These are phyloP conservation scores for Ptiloglossa arizonensis DNA, from an alignment of 1,140 invertebrate species.

Conservation along the genomic window DNA sequence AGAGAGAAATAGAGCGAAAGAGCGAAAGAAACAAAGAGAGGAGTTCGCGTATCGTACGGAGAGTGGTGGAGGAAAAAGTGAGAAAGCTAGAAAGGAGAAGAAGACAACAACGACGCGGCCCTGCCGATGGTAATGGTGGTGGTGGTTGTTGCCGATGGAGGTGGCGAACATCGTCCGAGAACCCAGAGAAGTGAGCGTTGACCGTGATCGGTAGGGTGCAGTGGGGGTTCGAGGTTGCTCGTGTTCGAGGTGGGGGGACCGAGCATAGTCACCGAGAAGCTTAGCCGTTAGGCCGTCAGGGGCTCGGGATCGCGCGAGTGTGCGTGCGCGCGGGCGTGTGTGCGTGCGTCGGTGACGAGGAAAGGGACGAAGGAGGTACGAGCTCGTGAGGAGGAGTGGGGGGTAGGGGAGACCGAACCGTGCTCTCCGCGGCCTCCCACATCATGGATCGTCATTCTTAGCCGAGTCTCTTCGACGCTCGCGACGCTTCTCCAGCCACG, in stretches of 20 bases:
- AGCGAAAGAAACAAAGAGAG: not conserved
- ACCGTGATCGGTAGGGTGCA: constrained; percentile 44
- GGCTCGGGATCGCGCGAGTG: not conserved
- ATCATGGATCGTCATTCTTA: constrained; percentile 64
- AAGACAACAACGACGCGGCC: not conserved
- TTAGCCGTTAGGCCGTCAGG: constrained; percentile 26
- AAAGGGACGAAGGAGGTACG: constrained; percentile 49
- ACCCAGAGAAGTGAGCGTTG: constrained; percentile 47
- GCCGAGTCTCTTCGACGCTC: constrained; percentile 57
- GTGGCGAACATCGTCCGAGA: constrained; percentile 39
- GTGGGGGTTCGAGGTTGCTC: constrained; percentile 36
- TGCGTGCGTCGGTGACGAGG: not conserved
- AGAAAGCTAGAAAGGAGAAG: not conserved
- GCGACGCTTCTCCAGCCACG: constrained; percentile 14
- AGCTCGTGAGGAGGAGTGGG: constrained; percentile 28
- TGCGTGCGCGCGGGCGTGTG: not conserved
- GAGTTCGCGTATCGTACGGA: not conserved
- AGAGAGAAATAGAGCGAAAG: too few relatives aligned
- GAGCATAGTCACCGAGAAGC: constrained; percentile 12
- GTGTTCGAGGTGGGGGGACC: not conserved
- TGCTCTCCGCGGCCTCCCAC: constrained; percentile 44
- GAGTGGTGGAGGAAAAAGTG: not conserved
- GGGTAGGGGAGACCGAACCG: constrained; percentile 35
- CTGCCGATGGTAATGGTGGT: constrained; percentile 16
- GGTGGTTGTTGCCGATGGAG: constrained; percentile 1